These are phyloP conservation scores for Gorsachius goisagi DNA, from an alignment of 2,113 vertebrate genomes.

Conservation along the genomic window DNA sequence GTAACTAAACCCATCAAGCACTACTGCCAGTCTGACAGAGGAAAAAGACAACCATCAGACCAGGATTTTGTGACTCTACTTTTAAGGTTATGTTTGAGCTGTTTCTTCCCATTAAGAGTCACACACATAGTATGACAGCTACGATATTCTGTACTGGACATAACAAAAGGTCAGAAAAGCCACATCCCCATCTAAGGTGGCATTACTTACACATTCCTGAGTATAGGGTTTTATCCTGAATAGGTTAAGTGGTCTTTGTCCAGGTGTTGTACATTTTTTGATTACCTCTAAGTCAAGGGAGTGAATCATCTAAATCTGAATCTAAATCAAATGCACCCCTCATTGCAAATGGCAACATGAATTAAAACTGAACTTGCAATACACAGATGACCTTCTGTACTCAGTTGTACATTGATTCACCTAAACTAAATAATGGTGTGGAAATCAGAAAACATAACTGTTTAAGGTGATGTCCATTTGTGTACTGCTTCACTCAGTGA, in stretches of 20 bases:
- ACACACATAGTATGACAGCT: neutral
- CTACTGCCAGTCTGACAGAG: neutral
- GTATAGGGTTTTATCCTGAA: neutral
- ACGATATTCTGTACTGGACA: neutral
- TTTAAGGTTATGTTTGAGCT: neutral
- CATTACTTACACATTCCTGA: neutral
- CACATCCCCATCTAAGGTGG: neutral
- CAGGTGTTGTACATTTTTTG: neutral
- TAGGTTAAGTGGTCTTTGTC: neutral
- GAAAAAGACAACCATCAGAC: neutral
- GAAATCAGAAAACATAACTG: neutral
- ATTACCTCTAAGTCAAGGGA: neutral
- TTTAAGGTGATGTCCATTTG: neutral
- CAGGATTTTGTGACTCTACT: neutral
- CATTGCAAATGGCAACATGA: neutral
- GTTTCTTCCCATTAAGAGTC: neutral
- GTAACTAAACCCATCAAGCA: neutral
- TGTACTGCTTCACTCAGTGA: neutral
- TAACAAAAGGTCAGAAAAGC: neutral
- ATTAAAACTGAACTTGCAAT: neutral
- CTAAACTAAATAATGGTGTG: neutral
- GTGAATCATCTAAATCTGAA: neutral
- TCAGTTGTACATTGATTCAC: neutral
- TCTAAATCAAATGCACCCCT: neutral
- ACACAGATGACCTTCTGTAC: neutral